Conservation (phyloP, 2,888 invertebrate genomes). For the Spodoptera exigua region DNA sequence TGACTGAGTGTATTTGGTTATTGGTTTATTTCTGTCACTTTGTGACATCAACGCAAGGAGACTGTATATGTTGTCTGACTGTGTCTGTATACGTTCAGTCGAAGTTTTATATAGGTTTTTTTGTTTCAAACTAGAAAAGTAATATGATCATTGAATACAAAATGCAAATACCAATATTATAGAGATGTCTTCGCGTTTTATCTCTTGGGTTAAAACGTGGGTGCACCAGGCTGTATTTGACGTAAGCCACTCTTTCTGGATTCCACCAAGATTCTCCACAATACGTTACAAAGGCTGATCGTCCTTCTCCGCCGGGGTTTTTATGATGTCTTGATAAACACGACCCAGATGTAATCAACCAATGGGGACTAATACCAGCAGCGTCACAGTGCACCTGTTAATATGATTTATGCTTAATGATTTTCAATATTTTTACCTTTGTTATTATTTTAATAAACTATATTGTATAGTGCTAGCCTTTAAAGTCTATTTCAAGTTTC, state of each 20-base stretch:
- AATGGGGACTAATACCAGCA: slow-evolving; percentile 78
- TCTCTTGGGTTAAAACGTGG: slow-evolving; percentile 73
- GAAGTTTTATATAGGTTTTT: too few relatives aligned
- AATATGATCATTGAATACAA: too few relatives aligned
- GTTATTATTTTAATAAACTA: too few relatives aligned
- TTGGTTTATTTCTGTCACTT: too few relatives aligned
- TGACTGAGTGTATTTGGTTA: too few relatives aligned
- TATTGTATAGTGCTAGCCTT: too few relatives aligned
- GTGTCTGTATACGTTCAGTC: not conserved
- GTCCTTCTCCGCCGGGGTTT: slow-evolving; percentile 61
- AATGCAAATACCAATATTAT: slow-evolving; percentile 73
- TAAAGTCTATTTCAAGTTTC: too few relatives aligned
- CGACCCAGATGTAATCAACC: slow-evolving; percentile 78
- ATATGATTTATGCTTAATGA: slow-evolving; percentile 9
- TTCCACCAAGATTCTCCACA: slow-evolving; percentile 77
- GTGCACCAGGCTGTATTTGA: slow-evolving; percentile 76
- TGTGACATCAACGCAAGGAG: too few relatives aligned
- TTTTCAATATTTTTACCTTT: too few relatives aligned
- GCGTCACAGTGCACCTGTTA: slow-evolving; percentile 80
- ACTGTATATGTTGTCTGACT: too few relatives aligned
- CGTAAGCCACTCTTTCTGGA: slow-evolving; percentile 76
- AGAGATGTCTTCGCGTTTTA: slow-evolving; percentile 66
- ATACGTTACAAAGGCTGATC: slow-evolving; percentile 78
- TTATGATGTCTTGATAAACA: slow-evolving; percentile 76
- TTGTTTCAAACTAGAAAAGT: too few relatives aligned